Evolutionary conservation across 2,113 vertebrate species (phyloP).

Genomic region (Eubucco bourcierii): DNA sequence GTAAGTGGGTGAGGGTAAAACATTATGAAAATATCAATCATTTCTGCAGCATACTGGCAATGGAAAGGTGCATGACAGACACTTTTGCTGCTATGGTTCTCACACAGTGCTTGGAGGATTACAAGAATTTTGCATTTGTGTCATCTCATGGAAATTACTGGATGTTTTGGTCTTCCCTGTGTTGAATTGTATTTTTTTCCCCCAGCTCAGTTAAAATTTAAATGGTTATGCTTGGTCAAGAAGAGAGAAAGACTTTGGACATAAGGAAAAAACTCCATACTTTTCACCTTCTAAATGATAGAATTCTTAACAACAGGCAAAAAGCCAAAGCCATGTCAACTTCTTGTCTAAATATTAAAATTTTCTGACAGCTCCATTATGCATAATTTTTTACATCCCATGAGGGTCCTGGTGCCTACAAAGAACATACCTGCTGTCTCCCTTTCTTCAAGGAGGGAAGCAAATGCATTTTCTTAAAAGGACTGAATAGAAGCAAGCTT

Average conservation of each 20-base stretch:
- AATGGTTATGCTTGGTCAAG: neutral
- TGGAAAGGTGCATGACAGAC: neutral
- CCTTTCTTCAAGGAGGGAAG: neutral
- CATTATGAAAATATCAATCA: neutral
- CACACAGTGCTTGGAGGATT: neutral
- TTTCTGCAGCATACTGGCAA: neutral
- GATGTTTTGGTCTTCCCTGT: neutral
- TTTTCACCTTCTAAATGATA: neutral
- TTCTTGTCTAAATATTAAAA: slow-evolving; percentile 44
- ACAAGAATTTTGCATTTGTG: neutral
- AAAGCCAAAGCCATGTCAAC: neutral
- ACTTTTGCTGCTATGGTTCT: neutral
- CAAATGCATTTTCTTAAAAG: neutral
- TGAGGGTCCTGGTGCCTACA: neutral
- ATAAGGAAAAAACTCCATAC: neutral
- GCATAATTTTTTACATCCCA: slow-evolving; percentile 28
- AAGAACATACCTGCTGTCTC: slow-evolving; percentile 4
- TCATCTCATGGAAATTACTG: neutral
- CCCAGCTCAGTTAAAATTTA: neutral
- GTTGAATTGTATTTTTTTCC: neutral
- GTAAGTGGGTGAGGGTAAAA: neutral
- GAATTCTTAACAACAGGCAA: slow-evolving; percentile 7
- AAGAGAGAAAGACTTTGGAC: neutral
- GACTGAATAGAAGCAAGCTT: neutral
- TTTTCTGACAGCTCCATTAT: slow-evolving; percentile 37